Conservation (phyloP, 2,113 vertebrate species). For the Heteronetta atricapilla region DNA sequence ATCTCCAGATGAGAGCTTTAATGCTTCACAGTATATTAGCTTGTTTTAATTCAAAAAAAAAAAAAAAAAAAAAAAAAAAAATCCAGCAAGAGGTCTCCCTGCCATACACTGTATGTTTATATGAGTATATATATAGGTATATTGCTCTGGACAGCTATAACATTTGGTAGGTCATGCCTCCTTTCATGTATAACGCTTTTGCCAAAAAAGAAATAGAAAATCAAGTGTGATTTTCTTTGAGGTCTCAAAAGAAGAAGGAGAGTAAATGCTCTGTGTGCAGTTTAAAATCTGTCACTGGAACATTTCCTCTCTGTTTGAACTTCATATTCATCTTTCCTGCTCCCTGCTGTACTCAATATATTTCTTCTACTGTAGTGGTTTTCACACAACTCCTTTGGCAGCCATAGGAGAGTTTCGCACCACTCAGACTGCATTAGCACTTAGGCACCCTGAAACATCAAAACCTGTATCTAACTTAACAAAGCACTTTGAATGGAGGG, state of each 20-base stretch:
- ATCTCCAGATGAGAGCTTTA: conserved; percentile 1
- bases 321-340: background rate
- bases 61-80: too few relatives aligned
- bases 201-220: background rate
- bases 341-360: background rate
- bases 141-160: background rate
- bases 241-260: background rate
- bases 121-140: background rate
- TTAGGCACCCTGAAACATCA: background rate
- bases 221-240: background rate
- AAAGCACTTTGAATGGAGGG: background rate
- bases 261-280: background rate
- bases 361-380: background rate
- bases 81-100: background rate
- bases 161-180: background rate
- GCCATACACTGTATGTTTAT: background rate
- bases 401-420: background rate
- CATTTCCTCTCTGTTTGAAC: background rate
- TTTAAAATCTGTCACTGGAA: background rate
- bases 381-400: background rate
- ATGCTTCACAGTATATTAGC: background rate
- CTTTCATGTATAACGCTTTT: background rate
- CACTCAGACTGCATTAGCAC: background rate
- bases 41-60: conserved; percentile 12
- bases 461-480: background rate